These are phyloP conservation scores for Paradisaea rubra DNA, from an alignment of 2,113 vertebrate species.

Conservation along the genomic window DNA sequence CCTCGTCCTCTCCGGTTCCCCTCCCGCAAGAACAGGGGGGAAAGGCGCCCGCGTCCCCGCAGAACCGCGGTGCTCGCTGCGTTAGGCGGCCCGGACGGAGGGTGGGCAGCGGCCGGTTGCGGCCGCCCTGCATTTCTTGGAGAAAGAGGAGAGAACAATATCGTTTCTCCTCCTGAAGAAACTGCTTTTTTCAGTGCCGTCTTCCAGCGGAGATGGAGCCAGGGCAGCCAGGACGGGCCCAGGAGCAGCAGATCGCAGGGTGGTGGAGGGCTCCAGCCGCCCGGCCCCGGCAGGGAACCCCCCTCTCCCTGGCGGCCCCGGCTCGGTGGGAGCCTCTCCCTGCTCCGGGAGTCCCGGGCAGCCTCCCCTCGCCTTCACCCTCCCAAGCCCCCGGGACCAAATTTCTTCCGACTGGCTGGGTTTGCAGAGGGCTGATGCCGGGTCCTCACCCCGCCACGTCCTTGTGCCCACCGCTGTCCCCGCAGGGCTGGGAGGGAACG, in stretches of 20 bases:
- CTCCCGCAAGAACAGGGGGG: accelerated
- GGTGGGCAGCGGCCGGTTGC: neutral
- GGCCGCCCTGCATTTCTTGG: neutral
- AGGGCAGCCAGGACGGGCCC: neutral
- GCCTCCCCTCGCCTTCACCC: neutral
- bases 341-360: neutral
- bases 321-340: neutral
- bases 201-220: neutral
- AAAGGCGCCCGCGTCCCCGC: neutral
- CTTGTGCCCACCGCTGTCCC: neutral
- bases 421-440: neutral
- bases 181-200: too few relatives aligned
- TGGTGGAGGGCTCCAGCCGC: neutral
- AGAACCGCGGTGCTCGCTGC: neutral
- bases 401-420: neutral
- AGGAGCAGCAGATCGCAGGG: neutral
- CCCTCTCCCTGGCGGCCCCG: too few relatives aligned
- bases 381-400: neutral
- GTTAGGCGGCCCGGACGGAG: neutral
- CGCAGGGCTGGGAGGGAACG: neutral
- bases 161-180: neutral
- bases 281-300: neutral
- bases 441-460: neutral
- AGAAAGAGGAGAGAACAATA: neutral
- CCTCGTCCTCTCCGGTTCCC: neutral